These are phyloP conservation scores for Tinea trinotella DNA, from an alignment of 2,888 invertebrate species.

Conservation along the genomic window DNA sequence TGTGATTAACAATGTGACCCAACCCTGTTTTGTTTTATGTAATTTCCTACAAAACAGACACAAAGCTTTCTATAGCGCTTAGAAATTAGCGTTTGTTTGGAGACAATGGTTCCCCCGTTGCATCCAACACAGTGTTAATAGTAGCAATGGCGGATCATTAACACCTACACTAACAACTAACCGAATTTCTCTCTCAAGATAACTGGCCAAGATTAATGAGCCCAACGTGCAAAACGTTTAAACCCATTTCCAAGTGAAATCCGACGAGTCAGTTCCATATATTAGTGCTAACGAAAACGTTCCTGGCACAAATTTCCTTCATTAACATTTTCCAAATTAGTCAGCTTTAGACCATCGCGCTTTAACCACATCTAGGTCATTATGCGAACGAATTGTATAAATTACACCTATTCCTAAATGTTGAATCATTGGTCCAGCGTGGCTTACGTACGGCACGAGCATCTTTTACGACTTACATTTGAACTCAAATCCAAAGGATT, in stretches of 20 bases:
- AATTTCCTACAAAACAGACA: too few relatives aligned
- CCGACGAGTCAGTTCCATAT: constrained; percentile 71
- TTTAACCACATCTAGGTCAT: constrained; percentile 39
- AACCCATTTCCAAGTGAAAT: constrained; percentile 68
- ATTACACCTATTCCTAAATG: constrained; percentile 36
- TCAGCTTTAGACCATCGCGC: constrained; percentile 54
- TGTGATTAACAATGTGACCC: too few relatives aligned
- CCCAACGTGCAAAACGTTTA: constrained; percentile 70
- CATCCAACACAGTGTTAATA: not conserved
- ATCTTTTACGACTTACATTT: not conserved
- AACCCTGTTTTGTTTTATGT: too few relatives aligned
- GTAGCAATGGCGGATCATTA: constrained; percentile 13
- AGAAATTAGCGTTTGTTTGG: not conserved
- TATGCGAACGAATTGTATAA: constrained; percentile 48
- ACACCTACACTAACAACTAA: constrained; percentile 21
- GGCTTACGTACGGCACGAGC: not conserved
- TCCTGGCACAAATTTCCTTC: constrained; percentile 67
- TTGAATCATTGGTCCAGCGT: constrained; percentile 4
- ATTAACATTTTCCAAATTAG: constrained; percentile 70
- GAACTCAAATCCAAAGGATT: not conserved
- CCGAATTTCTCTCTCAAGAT: constrained; percentile 51
- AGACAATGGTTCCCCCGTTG: not conserved
- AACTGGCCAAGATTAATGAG: constrained; percentile 69
- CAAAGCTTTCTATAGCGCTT: too few relatives aligned
- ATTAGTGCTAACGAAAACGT: constrained; percentile 61